These are phyloP conservation scores for Polymixis flavicincta DNA, from an alignment of 2,888 invertebrate genomes.

Conservation along the genomic window DNA sequence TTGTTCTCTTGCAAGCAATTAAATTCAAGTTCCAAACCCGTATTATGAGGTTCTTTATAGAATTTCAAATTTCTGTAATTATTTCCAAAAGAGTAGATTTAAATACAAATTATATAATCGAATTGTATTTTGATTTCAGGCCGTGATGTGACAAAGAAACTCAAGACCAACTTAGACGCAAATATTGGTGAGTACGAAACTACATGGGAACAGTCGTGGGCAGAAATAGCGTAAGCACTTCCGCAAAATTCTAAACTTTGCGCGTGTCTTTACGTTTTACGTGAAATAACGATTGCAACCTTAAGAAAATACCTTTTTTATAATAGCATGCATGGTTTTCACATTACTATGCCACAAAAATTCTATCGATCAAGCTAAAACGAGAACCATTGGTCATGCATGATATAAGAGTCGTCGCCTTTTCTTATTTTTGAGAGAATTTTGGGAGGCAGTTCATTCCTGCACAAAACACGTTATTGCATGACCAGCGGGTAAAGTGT, in stretches of 20 bases:
- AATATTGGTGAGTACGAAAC: slow-evolving; percentile 38
- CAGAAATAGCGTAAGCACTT: not conserved
- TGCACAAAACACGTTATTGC: not conserved
- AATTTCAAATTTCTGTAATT: not conserved
- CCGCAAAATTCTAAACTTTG: not conserved
- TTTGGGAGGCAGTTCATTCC: not conserved
- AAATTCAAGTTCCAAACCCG: no score
- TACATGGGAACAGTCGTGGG: no score
- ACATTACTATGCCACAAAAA: not conserved
- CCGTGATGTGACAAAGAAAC: slow-evolving; percentile 34
- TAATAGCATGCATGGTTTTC: not conserved
- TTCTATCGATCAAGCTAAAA: not conserved
- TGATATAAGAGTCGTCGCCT: not conserved
- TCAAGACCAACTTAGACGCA: slow-evolving; percentile 33
- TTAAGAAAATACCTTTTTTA: not conserved
- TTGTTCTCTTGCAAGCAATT: not conserved
- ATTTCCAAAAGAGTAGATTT: not conserved
- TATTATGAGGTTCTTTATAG: not conserved
- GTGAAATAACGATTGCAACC: not conserved
- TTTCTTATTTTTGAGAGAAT: not conserved
- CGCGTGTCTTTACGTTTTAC: not conserved
- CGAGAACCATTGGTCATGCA: not conserved
- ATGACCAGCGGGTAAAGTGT: no score
- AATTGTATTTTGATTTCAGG: slow-evolving; percentile 29
- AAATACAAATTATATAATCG: not conserved